Evolutionary conservation across 2,888 invertebrate genomes (phyloP), one percentile per base, ranked within the genome.

Genomic region (Tipula confusa): DNA sequence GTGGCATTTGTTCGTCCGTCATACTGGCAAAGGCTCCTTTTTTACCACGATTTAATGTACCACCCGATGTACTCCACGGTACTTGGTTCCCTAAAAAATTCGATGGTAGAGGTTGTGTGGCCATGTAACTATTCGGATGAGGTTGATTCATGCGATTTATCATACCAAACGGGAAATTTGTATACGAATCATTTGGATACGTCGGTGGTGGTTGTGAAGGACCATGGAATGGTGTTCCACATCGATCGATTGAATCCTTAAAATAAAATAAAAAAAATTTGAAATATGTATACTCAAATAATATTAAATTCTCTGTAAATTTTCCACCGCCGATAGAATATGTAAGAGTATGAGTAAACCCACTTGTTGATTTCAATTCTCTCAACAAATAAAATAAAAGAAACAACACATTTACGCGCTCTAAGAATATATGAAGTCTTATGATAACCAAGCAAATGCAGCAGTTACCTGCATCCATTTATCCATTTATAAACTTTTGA

Each of bases 161-260:
- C 24, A 64, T 64, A 9, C 64, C 64, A 80, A 80, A 80, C 15
- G 80, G 80, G n/a, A 29, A 80, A 29, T 80, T 80, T 80, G 31
- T n/a, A 29, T 29, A 80, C 6, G 29, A 1, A 31, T 80, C 80
- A 80, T 80, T 80, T 7, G 80, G n/a, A 15, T 29, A 29, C 4
- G 80, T 15, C 5, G 29, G 15, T n/a, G 29, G 15, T 6, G 80
- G 29, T 4, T 29, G 80, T 6, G 80, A 29, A 1, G 64, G 64
- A 29, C 31, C 31, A 15, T 29, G n/a, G 9, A 80, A 80, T 15
- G 80, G 80, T 29, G 80, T 80, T 29, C 29, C 31, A 31, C 80
- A 29, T 29, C 80, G 80, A 15, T 80, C 80, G n/a, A 80, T 29
- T n/a, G 80, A 7, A 7, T 80, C 80, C 29, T 80, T 24, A 9